Base-by-base conservation (phyloP, 2,888 invertebrate genomes). In the Heliconius erato region DNA sequence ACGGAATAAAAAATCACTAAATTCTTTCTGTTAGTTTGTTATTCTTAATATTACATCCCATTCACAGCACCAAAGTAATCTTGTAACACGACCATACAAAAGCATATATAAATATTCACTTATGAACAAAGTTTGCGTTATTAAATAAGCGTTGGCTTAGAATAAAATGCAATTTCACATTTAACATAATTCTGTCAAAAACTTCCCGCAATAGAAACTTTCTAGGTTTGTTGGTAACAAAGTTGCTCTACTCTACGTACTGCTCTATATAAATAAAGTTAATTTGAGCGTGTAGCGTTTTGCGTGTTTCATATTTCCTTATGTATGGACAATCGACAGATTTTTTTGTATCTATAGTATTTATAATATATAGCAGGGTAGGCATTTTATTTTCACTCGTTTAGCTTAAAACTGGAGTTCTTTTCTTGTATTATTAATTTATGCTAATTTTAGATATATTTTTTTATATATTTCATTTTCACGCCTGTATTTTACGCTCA, bases 181-280 rank as follows among this genome's bases (percentile, higher is more conserved):
- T 81, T 81, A 71, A 71, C 81, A 78, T 78, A 78, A 77, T 49
- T 81, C 63, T 72, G 69, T 81, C 65, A 63, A 78, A 81, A 81
- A 81, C 65, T 81, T 72, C 63, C 32, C 77, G 81, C 63, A 65
- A 78, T 81, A 44, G 71, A 81, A 81, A 81, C 81, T 81, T 78
- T 26, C 71, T 63, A 68, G 80, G 69, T 76, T 76, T 81, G 71
- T 71, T 71, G 77, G 77, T 72, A 72, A 44, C 68, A 28, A 81
- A 81, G 77, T 81, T 81, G 26, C 65, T 68, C 32, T 65, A 67
- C 78, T 28, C 9, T 63, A 63, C 63, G 23, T 63, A 63, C n/a
- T n/a, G 63, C 63, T n/a, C 32, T 49, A 68, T 78, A 68, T 78
- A 78, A 78, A 78, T 44, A 67, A 68, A 49, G 44, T 78, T 40